Evolutionary conservation across 2,888 invertebrate species (phyloP).

Genomic region (Notocelia uddmanniana): DNA sequence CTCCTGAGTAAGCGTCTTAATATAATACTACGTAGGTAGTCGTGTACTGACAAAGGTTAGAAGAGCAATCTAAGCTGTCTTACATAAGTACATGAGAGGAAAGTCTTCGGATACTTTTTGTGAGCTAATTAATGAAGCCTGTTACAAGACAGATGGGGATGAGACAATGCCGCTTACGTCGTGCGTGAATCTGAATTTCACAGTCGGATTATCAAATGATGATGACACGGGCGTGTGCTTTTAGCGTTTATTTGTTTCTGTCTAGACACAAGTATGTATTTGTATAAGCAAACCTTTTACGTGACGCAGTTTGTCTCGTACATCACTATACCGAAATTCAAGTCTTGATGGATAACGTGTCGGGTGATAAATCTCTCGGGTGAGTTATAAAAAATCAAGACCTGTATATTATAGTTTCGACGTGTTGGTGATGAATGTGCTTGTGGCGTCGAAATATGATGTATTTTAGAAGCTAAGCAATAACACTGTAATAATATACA

Average conservation of each 20-base stretch:
- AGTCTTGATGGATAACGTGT: slow-evolving; percentile 37
- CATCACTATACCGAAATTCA: slow-evolving; percentile 34
- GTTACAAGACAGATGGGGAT: slow-evolving; percentile 22
- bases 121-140: slow-evolving; percentile 17
- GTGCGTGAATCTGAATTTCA: slow-evolving; percentile 31
- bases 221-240: slow-evolving; percentile 33
- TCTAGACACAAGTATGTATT: slow-evolving; percentile 36
- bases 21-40: slow-evolving; percentile 7
- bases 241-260: slow-evolving; percentile 29
- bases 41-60: slow-evolving; percentile 21
- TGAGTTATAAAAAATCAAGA: slow-evolving; percentile 31
- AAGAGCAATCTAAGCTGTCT: slow-evolving; percentile 10
- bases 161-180: slow-evolving; percentile 7
- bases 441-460: slow-evolving; percentile 12
- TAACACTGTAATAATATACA: not conserved
- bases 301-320: slow-evolving; percentile 34
- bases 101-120: not conserved
- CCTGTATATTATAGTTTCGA: slow-evolving; percentile 24
- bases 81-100: not conserved
- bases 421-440: slow-evolving; percentile 32
- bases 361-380: slow-evolving; percentile 34
- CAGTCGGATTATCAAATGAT: slow-evolving; percentile 37
- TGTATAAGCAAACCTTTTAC: slow-evolving; percentile 29
- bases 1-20: slow-evolving; percentile 14
- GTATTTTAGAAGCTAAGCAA: slow-evolving; percentile 2